phyloP scores from a whole-genome alignment of 2,113 vertebrate species.

The Burhinus oedicnemus region DNA sequence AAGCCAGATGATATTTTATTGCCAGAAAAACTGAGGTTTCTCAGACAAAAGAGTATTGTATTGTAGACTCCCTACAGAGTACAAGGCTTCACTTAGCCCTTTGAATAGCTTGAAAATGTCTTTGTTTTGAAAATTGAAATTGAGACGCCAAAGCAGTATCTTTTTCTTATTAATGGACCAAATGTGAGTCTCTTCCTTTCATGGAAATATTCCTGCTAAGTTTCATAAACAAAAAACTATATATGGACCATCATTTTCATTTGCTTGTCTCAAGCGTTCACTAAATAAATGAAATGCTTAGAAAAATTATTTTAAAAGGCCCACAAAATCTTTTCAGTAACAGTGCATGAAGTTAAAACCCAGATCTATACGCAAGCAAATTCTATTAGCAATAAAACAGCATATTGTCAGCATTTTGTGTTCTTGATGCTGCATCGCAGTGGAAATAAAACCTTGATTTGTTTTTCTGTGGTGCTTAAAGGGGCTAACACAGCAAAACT shows the following conservation, averaged over 20 bases:
- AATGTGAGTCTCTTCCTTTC: neutral
- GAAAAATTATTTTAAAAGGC: neutral
- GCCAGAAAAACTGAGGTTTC: neutral
- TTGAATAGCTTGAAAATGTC: neutral
- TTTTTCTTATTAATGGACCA: neutral
- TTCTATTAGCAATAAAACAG: conserved; percentile 18
- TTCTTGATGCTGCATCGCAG: neutral
- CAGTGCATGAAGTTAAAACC: conserved; percentile 4
- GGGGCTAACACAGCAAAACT: neutral
- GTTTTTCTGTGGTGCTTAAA: conserved; percentile 20
- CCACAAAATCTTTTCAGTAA: neutral
- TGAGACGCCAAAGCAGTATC: neutral
- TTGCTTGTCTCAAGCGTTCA: neutral
- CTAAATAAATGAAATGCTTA: neutral
- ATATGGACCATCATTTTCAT: neutral
- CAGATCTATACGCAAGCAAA: neutral
- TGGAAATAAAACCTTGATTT: conserved; percentile 59
- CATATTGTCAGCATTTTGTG: neutral
- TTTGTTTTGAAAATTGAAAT: neutral
- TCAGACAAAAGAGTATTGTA: neutral
- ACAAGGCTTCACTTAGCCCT: neutral
- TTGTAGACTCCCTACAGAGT: neutral
- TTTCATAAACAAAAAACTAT: neutral
- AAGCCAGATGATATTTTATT: neutral
- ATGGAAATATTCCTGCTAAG: neutral